phyloP scores from a whole-genome alignment of 2,113 vertebrate species.

The Rutilus rutilus region DNA sequence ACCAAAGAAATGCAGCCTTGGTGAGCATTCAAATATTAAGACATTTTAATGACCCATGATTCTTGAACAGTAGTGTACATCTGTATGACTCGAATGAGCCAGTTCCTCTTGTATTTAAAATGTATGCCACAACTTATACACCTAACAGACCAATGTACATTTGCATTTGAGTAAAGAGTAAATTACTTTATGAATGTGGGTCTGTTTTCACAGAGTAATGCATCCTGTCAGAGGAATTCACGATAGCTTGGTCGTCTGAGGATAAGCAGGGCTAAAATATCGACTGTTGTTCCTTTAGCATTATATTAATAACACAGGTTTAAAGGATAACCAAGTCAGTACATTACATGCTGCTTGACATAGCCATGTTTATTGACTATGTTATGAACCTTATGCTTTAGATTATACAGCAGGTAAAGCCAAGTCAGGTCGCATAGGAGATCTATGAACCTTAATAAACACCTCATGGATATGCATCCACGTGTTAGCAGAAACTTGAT shows the following conservation, averaged over 20 bases:
- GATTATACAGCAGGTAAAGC: not conserved
- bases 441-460: constrained; percentile 31
- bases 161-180: not conserved
- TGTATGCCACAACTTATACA: not conserved
- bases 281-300: constrained; percentile 17
- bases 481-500: constrained; percentile 1
- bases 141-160: not conserved
- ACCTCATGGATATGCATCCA: not conserved
- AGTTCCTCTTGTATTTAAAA: not conserved
- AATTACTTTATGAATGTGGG: constrained; percentile 1
- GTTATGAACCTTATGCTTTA: not conserved
- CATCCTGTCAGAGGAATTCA: constrained; percentile 22
- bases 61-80: not conserved
- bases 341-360: not conserved
- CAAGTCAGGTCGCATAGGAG: constrained; percentile 4
- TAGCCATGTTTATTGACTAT: not conserved
- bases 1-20: not conserved
- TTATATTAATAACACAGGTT: not conserved
- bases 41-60: not conserved
- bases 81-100: not conserved
- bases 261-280: constrained; percentile 27
- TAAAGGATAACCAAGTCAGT: not conserved
- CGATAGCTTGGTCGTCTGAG: constrained; percentile 21
- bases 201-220: constrained; percentile 21
- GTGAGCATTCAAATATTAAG: not conserved